These are phyloP conservation scores for Mormyrus hasselquistii DNA, from an alignment of 2,797 vertebrate genomes.

Conservation along the genomic window DNA sequence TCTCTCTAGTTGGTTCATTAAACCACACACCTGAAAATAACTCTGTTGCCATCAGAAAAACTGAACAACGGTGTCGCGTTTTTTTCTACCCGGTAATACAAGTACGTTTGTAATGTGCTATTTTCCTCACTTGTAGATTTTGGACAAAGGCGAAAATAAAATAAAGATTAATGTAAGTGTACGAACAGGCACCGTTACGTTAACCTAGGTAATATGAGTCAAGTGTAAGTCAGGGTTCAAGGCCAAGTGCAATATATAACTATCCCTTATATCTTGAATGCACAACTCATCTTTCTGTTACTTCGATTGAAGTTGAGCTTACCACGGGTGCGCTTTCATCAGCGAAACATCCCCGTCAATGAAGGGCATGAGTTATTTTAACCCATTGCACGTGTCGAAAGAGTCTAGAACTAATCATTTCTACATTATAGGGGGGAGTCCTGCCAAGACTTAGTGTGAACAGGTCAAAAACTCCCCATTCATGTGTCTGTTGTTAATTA, in stretches of 20 bases:
- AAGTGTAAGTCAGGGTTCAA: neutral
- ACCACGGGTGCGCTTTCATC: neutral
- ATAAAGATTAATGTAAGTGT: neutral
- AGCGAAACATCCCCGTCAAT: neutral
- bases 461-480: neutral
- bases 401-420: neutral
- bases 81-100: neutral
- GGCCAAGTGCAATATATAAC: neutral
- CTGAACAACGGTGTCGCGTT: neutral
- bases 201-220: neutral
- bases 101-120: neutral
- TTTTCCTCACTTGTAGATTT: neutral
- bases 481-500: neutral
- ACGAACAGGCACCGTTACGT: neutral
- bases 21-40: neutral
- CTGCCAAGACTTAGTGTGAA: neutral
- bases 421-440: neutral
- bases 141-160: neutral
- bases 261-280: neutral
- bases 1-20: neutral
- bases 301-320: neutral
- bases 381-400: neutral
- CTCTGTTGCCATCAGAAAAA: conserved; percentile 4
- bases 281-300: neutral
- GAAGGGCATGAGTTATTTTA: neutral